Percentiles rank a stretch among this genome's conserved stretches.
Conservation (phyloP, 2,113 vertebrate genomes). For the Apodemus sylvaticus region DNA sequence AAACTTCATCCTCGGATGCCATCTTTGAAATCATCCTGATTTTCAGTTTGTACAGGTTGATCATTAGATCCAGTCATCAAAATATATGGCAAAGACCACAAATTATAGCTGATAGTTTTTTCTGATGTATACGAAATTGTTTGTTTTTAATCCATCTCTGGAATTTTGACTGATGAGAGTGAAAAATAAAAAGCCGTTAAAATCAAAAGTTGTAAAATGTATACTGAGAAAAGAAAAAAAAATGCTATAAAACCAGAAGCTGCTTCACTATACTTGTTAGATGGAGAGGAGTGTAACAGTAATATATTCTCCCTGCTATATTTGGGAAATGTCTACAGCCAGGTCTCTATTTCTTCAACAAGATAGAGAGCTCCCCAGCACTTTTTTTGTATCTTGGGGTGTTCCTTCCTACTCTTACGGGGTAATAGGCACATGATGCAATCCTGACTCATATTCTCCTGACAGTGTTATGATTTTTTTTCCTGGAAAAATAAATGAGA, state of each 20-base stretch:
- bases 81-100: neutral
- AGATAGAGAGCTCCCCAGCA: neutral
- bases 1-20: neutral
- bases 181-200: conserved; percentile 39
- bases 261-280: conserved; percentile 15
- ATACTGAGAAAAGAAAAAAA: neutral
- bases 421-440: neutral
- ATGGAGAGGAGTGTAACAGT: neutral
- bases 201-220: conserved; percentile 67
- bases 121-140: neutral
- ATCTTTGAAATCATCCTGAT: conserved; percentile 42
- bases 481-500: neutral
- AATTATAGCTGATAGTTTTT: neutral
- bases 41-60: neutral
- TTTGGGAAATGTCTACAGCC: neutral
- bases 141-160: conserved; percentile 33
- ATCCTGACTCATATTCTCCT: neutral
- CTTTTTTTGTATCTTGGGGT: neutral
- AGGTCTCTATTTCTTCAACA: neutral
- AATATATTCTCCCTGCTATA: neutral
- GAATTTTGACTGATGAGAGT: conserved; percentile 48
- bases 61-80: conserved; percentile 13
- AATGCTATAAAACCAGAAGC: conserved; percentile 25
- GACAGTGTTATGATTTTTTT: neutral
- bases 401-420: neutral